Base-by-base conservation (phyloP, 2,888 invertebrate genomes). In the Ophion obscuratus region DNA sequence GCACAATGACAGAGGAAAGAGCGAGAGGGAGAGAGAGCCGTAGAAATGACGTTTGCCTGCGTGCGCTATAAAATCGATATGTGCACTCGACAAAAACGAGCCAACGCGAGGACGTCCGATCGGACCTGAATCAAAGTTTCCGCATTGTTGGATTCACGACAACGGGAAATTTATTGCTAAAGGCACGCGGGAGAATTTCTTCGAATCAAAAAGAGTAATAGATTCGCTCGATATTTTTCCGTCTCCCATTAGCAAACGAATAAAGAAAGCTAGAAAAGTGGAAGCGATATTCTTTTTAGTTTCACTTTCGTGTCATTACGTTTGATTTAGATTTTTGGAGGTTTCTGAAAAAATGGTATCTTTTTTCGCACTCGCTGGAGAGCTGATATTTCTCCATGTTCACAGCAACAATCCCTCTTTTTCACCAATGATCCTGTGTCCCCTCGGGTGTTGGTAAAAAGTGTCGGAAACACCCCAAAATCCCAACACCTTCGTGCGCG, bases 1-100 rank as follows among this genome's bases (percentile, higher is more conserved):
- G 86, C 80, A 94, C 93, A 94, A 94, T 94, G 89, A 90, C 86
- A 66, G 36, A 24, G 10, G 40, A 62, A 44, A 75, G 31, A 64
- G 40, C 67, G 57, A 75, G 74, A 61, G 78, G 59, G 70, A 31
- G 53, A 79, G 62, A 62, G 53, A 31, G 36, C 66, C 70, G 66
- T 11, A 67, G 85, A 59, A 83, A 74, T 77, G 73, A 81, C 87
- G 84, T 87, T 87, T 83, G 73, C 79, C 75, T 71, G 84, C 77
- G 61, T 61, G 67, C 76, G 53, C 44, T 73, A 57, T 81, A 57
- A 44, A 86, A 93, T 93, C 93, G 93, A 94, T 93, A 94, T 92
- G 91, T 89, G 92, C 92, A 93, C 92, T 93, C 92, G 91, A 92
- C 92, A 87, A 89, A 91, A 91, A 91, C 91, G 91, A 90, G 89